Evolutionary conservation across 2,113 vertebrate species (phyloP), one percentile per base, ranked within the genome.

Genomic region (Phylloscopus trochiloides): DNA sequence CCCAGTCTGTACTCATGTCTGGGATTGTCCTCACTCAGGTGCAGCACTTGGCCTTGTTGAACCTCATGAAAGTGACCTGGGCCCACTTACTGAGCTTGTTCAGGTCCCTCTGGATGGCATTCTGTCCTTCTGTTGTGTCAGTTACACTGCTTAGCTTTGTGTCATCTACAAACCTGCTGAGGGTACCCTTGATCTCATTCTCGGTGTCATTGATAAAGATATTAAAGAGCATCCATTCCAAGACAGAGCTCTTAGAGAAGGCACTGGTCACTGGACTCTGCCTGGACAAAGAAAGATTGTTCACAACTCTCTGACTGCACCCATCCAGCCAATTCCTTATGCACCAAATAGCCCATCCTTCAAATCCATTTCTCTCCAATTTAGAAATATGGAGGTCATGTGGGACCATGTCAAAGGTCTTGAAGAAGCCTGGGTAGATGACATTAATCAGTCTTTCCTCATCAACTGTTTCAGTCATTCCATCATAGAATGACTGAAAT

Each of bases 1-100:
- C 26, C 15, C 43, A 51, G 43, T 19, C 28, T 66, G 22, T 43
- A 29, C 18, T 88, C 15, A 19, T 24, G 22, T 38, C 66, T 73
- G 28, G 32, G 43, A 38, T 38, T 38, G 10, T 19, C 18, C 10
- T 0, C 0, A 24, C 13, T 51, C 28, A 12, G 32, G 7, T 17
- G 32, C 32, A 66, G 38, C 59, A 20, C 36, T 13, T 29, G 36
- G 15, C 22, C 67, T 73, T 66, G 32, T 58, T 58, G 32, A 51
- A 58, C 12, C 36, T 36, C 32, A 24, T 28, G 22, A 29, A 22
- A 6, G 31, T 28, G 6, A 32, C 32, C n/a, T 59, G 28, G 38
- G 1, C 43, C 22, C 18, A 17, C 8, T 32, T 43, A 18, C 1
- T 8, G 10, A 59, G 18, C 13, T 81, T 59, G 32, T 24, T 40